These are phyloP conservation scores for Amblyornis subalaris DNA, from an alignment of 2,113 vertebrate species.

Conservation along the genomic window DNA sequence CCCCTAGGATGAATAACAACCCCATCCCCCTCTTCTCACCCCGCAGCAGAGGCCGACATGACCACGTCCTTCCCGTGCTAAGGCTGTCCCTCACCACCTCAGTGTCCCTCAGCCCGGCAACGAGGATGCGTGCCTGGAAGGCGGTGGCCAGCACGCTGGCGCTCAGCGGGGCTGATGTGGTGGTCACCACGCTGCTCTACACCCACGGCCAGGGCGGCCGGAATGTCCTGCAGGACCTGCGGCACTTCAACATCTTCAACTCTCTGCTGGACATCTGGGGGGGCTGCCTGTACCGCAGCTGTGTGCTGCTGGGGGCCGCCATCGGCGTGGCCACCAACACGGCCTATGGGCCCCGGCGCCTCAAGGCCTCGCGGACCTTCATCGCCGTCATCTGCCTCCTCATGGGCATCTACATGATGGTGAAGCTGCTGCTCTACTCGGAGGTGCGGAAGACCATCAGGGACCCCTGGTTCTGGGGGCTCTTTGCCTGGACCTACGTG, in stretches of 20 bases:
- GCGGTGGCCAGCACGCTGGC: slow-evolving; percentile 67
- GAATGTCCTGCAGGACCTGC: slow-evolving; percentile 75
- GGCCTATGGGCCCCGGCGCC: slow-evolving; percentile 76
- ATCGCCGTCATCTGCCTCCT: slow-evolving; percentile 76
- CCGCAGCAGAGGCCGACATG: background rate
- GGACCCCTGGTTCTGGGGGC: slow-evolving; percentile 85
- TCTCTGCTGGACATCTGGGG: slow-evolving; percentile 89
- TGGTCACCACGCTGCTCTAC: slow-evolving; percentile 83
- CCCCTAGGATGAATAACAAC: accelerated
- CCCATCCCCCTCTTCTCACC: background rate
- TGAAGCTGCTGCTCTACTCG: slow-evolving; percentile 87
- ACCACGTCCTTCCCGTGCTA: background rate
- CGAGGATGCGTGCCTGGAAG: slow-evolving; percentile 76
- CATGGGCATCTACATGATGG: slow-evolving; percentile 79
- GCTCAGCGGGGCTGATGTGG: slow-evolving; percentile 74
- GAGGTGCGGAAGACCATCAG: slow-evolving; percentile 77
- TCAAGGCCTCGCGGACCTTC: slow-evolving; percentile 61
- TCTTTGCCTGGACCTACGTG: slow-evolving; percentile 86
- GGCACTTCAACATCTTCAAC: slow-evolving; percentile 80
- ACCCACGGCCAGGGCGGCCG: slow-evolving; percentile 64
- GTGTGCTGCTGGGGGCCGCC: slow-evolving; percentile 82
- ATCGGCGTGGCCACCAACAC: slow-evolving; percentile 84
- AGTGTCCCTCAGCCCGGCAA: accelerated
- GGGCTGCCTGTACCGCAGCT: slow-evolving; percentile 78
- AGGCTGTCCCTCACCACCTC: background rate